A percentile compares a stretch with the other conserved stretches of the same genome.
Conservation (phyloP, 2,113 vertebrate species). For the Melanotaenia duboulayi region DNA sequence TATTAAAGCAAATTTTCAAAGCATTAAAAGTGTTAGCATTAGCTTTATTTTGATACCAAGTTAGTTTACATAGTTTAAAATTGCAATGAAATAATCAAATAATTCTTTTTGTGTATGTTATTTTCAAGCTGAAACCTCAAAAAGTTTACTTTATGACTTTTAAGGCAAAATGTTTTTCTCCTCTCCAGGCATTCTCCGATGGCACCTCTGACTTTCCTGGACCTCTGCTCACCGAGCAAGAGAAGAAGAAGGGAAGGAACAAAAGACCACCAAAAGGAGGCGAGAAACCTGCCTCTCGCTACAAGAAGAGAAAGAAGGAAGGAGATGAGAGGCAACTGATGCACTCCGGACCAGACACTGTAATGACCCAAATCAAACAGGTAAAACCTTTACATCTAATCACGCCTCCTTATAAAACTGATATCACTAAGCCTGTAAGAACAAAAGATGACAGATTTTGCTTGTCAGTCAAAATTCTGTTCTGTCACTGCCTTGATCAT, state of each 20-base stretch:
- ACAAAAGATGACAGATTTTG: background rate
- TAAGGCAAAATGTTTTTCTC: background rate
- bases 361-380: constrained; percentile 92
- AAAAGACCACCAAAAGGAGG: constrained; percentile 89
- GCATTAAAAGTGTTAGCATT: too few relatives aligned
- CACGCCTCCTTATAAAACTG: background rate
- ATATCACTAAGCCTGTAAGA: background rate
- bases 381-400: constrained; percentile 67
- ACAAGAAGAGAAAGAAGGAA: constrained; percentile 96
- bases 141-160: background rate
- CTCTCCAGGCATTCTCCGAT: constrained; percentile 84
- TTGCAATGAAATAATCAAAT: too few relatives aligned
- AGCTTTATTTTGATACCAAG: too few relatives aligned
- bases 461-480: too few relatives aligned
- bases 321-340: constrained; percentile 89
- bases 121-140: too few relatives aligned
- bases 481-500: too few relatives aligned
- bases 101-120: too few relatives aligned
- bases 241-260: constrained; percentile 92
- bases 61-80: too few relatives aligned
- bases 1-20: too few relatives aligned
- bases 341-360: constrained; percentile 84
- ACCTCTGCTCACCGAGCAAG: constrained; percentile 85
- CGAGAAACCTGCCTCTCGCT: constrained; percentile 91
- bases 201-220: constrained; percentile 85